Conservation (phyloP, 1,140 invertebrate genomes). For the Augochlora pura region DNA sequence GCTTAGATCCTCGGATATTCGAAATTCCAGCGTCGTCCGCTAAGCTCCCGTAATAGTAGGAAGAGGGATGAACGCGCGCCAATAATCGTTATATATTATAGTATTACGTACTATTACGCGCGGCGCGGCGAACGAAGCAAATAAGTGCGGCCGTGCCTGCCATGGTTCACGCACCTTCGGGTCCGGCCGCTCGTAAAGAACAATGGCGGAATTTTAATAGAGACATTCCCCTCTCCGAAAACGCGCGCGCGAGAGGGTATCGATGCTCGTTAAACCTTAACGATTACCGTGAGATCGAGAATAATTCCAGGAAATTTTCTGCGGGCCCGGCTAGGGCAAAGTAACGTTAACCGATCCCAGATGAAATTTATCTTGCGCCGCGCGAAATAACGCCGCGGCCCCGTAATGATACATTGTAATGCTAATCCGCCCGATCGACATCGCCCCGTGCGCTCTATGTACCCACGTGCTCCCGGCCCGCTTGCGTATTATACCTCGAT, state of each 20-base stretch:
- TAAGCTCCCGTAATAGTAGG: slow-evolving; percentile 10
- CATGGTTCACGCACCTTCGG: slow-evolving; percentile 41
- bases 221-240: slow-evolving; percentile 40
- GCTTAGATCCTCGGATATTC: background rate
- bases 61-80: slow-evolving; percentile 25
- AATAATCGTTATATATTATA: slow-evolving; percentile 46
- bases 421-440: background rate
- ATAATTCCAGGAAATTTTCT: slow-evolving; percentile 26
- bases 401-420: slow-evolving; percentile 33
- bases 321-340: background rate
- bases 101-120: slow-evolving; percentile 30
- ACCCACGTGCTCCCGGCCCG: background rate
- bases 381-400: slow-evolving; percentile 8
- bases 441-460: background rate
- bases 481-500: too few relatives aligned
- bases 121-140: slow-evolving; percentile 34
- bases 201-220: slow-evolving; percentile 46
- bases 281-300: slow-evolving; percentile 32
- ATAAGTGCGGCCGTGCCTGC: slow-evolving; percentile 13
- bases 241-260: background rate
- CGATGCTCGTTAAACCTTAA: slow-evolving; percentile 40
- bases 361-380: slow-evolving; percentile 19
- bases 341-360: slow-evolving; percentile 5
- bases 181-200: slow-evolving; percentile 37
- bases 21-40: background rate